Base-by-base conservation (phyloP, 2,888 invertebrate genomes). In the Tanypteryx hageni region DNA sequence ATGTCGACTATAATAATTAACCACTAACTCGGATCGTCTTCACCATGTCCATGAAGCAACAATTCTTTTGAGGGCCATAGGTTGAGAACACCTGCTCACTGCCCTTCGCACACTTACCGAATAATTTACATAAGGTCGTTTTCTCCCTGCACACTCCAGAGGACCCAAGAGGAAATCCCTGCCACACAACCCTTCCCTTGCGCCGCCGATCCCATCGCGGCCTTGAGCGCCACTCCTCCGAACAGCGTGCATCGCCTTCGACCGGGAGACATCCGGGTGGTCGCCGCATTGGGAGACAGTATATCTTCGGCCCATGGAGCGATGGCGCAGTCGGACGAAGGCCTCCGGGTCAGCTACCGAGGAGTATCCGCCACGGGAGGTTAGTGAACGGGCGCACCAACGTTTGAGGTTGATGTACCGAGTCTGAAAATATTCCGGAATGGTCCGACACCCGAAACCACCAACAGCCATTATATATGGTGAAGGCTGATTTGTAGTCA, bases 221-320 rank as follows among this genome's bases (percentile, higher is more conserved):
- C 27, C 44, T 89, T 64, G 5, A 31, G 44, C 89, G 18, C 27
- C 18, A 89, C 31, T n/a, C 93, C 93, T 56, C 93, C 93, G 14
- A 84, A n/a, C 57, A 92, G 93, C 81, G 94, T 94, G 22, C 93
- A 94, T 92, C 85, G 92, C 11, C 93, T 94, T 59, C 83, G 93
- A 56, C 94, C 94, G 0, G 92, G 93, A 13, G 94, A 94, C 92
- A 92, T 94, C 64, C 58, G 93, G 44, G 93, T 94, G 92, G 93
- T 94, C 31, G 94, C 93, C 13, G 94, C 93, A 16, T 82, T 94
- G 31, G 94, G 94, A 0, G 94, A 94, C 93, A 93, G 93, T 82
- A 81, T 93, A 14, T 93, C 93, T 13, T 92, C 94, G 10, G 94
- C 93, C 61, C 93, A 93, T 22, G 94, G 94, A 11, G 94, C 93